These are phyloP conservation scores for Polydesmus complanatus DNA, from an alignment of 2,888 invertebrate genomes.

Conservation along the genomic window DNA sequence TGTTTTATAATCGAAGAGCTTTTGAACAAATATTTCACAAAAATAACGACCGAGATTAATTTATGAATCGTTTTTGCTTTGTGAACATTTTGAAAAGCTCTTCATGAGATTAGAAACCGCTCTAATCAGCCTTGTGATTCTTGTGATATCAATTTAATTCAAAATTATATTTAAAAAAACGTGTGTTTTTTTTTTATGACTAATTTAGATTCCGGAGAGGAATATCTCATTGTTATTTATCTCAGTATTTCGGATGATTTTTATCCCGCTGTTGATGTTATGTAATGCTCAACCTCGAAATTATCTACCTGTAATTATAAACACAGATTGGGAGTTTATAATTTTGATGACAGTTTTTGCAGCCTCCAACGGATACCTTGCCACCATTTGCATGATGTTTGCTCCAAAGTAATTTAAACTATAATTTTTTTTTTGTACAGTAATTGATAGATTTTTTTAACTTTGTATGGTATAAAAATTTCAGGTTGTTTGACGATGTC, in stretches of 20 bases:
- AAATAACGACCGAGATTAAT: too few species aligned
- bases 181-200: not conserved
- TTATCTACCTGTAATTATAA: conserved; percentile 60
- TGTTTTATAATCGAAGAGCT: conserved; percentile 13
- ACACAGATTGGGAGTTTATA: conserved; percentile 44
- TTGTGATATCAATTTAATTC: too few species aligned
- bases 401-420: conserved; percentile 80
- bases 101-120: too few species aligned
- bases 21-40: too few species aligned
- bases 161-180: too few species aligned
- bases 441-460: not conserved
- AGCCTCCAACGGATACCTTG: conserved; percentile 76
- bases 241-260: conserved; percentile 45
- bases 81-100: too few species aligned
- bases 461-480: too few species aligned
- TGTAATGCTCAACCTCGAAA: conserved; percentile 73
- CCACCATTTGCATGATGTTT: conserved; percentile 69
- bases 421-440: too few species aligned
- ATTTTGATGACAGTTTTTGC: conserved; percentile 62
- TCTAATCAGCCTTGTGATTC: too few species aligned
- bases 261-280: conserved; percentile 69
- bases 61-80: too few species aligned
- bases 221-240: conserved; percentile 51
- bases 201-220: not conserved
- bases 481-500: conserved; percentile 43